Evolutionary conservation across 2,888 invertebrate genomes (phyloP).

Genomic region (Cheilosia impressa): DNA sequence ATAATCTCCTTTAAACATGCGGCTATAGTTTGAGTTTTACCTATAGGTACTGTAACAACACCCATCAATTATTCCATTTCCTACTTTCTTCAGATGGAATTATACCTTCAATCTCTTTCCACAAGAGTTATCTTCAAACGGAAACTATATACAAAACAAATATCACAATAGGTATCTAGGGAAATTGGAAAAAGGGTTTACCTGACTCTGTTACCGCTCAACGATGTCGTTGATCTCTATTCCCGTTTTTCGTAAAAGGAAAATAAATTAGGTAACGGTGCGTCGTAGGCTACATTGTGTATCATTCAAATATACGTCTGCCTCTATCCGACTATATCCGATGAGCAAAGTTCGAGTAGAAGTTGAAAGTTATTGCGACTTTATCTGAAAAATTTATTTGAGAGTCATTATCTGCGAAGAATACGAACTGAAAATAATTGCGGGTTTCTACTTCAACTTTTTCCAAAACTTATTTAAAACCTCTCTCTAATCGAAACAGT

Average conservation of each 20-base stretch:
- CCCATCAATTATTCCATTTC: no score
- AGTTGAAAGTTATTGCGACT: no score
- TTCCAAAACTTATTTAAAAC: no score
- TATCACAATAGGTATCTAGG: not conserved
- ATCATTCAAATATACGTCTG: not conserved
- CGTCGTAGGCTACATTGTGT: not conserved
- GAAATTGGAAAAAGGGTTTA: not conserved
- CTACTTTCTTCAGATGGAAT: not conserved
- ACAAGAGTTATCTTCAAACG: not conserved
- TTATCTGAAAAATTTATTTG: no score
- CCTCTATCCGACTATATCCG: no score
- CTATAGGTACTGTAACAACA: no score
- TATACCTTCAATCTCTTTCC: not conserved
- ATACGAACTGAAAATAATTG: no score
- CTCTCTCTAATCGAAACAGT: no score
- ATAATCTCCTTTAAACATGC: not conserved
- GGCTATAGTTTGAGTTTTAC: not conserved
- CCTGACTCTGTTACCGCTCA: not conserved
- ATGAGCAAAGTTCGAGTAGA: no score
- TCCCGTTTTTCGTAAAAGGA: not conserved
- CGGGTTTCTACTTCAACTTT: no score
- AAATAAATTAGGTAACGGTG: not conserved
- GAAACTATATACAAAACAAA: not conserved
- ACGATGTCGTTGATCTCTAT: not conserved
- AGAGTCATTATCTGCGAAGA: no score